Conservation (phyloP, 2,113 vertebrate species). For the Arenaria interpres region DNA sequence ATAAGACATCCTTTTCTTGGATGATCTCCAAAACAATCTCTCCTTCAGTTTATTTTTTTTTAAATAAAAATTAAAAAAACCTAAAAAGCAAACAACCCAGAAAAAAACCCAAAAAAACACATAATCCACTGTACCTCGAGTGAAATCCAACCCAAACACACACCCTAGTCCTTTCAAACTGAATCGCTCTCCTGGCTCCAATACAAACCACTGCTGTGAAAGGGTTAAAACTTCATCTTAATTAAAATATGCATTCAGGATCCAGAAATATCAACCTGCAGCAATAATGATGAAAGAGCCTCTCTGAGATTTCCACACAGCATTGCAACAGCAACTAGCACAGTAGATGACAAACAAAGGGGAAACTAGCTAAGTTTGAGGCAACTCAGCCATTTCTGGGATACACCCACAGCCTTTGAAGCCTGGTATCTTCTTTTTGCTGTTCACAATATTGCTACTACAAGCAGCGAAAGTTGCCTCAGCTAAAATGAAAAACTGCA, state of each 20-base stretch:
- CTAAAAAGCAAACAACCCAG: background rate
- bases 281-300: constrained; percentile 44
- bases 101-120: background rate
- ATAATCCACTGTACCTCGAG: background rate
- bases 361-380: constrained; percentile 26
- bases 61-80: background rate
- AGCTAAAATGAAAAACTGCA: background rate
- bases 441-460: background rate
- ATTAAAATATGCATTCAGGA: constrained; percentile 29
- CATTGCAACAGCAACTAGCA: constrained; percentile 14
- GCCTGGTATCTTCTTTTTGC: background rate
- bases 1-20: background rate
- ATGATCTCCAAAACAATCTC: background rate
- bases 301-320: constrained; percentile 28
- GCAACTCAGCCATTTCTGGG: constrained; percentile 1
- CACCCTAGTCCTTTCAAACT: background rate
- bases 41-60: background rate
- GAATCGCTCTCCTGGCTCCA: background rate
- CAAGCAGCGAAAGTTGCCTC: background rate
- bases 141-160: background rate
- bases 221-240: constrained; percentile 27
- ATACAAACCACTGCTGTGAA: background rate
- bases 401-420: background rate
- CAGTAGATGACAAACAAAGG: constrained; percentile 13
- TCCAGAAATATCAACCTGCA: constrained; percentile 50